Evolutionary conservation across 2,888 invertebrate genomes (phyloP), one percentile per base, ranked within the genome.

Genomic region (Cataglyphis altisquamis): DNA sequence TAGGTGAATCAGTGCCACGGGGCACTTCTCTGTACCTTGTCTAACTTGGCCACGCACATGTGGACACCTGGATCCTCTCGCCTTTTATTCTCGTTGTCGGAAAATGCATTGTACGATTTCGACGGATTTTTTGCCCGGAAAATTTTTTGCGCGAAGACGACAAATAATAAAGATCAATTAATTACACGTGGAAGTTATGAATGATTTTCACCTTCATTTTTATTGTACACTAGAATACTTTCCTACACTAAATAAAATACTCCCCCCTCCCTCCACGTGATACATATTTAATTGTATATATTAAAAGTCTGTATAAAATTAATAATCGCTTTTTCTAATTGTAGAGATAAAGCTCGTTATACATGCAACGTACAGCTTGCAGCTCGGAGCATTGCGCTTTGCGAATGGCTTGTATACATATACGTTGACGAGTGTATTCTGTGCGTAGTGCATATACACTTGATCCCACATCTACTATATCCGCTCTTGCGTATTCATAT

Each of bases 1-100:
- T 39, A 84, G 84, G 89, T 91, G 91, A 92, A 92, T 92, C 91
- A 91, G 88, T 87, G 91, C 89, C 84, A 67, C 72, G 55, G 25
- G 18, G 12, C 62, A 45, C 66, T 36, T 72, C 67, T 67, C 77
- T 63, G 60, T 62, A 74, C 84, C 63, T 83, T 87, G 73, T 68
- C 70, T 82, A 66, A 63, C 63, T 32, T 39, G 75, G 25, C 45
- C 45, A 12, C 57, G 52, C 36, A 55, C 77, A 68, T 25, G 41
- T 68, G 15, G 21, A 57, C 41, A 57, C 41, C 29, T 29, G 41
- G 48, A n/a, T 6, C 66, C 25, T 32, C 70, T 70, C 25, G 39
- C 52, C 29, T 45, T 72, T 63, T 72, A 41, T 80, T 66, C n/a
- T 25, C 12, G 36, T 48, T 25, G 32, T 57, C 45, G 68, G 12